Base-by-base conservation (phyloP, 2,797 vertebrate species). In the Serranus cabrilla region DNA sequence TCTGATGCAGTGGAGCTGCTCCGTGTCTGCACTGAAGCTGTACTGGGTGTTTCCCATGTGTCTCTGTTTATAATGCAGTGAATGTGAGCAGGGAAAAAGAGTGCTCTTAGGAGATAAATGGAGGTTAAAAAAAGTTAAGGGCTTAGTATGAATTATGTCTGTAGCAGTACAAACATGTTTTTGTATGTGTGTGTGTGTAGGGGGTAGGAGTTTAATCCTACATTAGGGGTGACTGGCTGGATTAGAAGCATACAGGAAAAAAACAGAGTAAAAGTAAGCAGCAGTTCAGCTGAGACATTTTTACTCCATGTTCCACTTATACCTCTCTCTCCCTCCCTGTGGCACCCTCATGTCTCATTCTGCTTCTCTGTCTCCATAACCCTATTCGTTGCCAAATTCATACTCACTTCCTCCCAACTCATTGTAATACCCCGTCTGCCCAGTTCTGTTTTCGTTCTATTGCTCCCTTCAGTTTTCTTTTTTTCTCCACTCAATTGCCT, bases 181-280 rank as follows among this genome's bases (percentile, higher is more conserved):
- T 12, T 57, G 25, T 59, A 34, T 34, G 71, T 57, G 17, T 74
- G 23, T 57, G 34, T 57, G 25, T 70, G 16, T 69, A 43, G 4
- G 31, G 67, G 58, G 58, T 27, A 55, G 42, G 70, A 55, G 71
- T 86, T 79, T 70, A 84, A 82, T 78, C 64, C 59, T n/a, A 76
- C 18, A 58, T 77, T 74, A 64, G 46, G 47, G 56, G 71, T 66
- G 78, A 84, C 51, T 81, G 69, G 59, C 40, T 79, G 69, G 79
- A 88, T 84, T 82, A 68, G 54, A 59, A 69, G 49, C 13, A 61
- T 34, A 37, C 39, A 52, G 70, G n/a, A 81, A 73, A 65, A 58
- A 84, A 78, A 74, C 49, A 46, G 8, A 70, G 70, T 42, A 46
- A 79, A 84, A 86, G 75, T 74, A 84, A 78, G 67, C 71, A 72